A percentile compares a stretch with the other conserved stretches of the same genome.
phyloP scores from a whole-genome alignment of 2,797 vertebrate genomes.

The Calcarius lapponicus region DNA sequence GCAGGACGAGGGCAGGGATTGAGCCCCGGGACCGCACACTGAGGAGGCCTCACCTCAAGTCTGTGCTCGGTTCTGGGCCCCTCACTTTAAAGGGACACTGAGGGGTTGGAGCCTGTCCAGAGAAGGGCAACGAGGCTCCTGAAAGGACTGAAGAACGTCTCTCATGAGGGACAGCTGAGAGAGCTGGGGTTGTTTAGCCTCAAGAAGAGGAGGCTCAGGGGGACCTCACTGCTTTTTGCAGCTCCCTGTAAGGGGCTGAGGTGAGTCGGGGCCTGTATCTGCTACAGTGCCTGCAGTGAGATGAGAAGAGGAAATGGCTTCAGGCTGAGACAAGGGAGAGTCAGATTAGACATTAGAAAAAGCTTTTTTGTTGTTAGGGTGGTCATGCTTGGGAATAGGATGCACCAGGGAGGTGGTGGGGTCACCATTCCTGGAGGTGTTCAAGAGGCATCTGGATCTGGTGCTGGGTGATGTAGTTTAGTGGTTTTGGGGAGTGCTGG shows the following conservation, averaged over 20 bases:
- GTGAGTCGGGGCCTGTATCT: too few species aligned
- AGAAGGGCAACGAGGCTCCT: accelerated
- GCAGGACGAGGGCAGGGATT: neutral
- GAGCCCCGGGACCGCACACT: neutral
- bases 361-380: neutral
- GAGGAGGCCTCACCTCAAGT: neutral
- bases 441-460: neutral
- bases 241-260: too few species aligned
- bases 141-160: neutral
- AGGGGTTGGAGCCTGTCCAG: too few species aligned
- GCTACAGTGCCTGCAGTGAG: too few species aligned
- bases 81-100: neutral
- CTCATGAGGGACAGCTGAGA: neutral
- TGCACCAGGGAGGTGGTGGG: too few species aligned
- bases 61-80: neutral
- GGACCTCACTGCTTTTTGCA: too few species aligned
- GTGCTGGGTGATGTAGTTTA: accelerated
- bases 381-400: too few species aligned
- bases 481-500: neutral
- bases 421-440: neutral
- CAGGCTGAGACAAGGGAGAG: too few species aligned
- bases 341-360: too few species aligned
- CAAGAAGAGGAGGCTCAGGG: too few species aligned
- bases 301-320: too few species aligned
- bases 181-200: neutral